phyloP scores from a whole-genome alignment of 2,113 vertebrate species.

The Aphyosemion australe region DNA sequence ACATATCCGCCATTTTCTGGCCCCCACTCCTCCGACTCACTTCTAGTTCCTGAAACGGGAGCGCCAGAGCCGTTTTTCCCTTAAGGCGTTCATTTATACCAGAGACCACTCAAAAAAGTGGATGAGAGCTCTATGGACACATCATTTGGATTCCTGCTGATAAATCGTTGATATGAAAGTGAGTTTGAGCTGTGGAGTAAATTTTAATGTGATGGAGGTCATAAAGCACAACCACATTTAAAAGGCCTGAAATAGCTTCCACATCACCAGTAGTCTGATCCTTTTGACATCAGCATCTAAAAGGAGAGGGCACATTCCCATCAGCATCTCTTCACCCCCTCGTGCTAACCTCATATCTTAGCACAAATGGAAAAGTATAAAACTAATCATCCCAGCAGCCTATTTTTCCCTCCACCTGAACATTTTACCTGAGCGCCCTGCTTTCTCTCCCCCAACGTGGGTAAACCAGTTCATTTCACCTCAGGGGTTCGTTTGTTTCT shows the following conservation, averaged over 20 bases:
- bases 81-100: too few relatives aligned
- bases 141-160: neutral
- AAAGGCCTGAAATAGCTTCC: neutral
- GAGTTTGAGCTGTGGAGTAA: neutral
- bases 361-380: neutral
- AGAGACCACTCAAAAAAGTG: too few relatives aligned
- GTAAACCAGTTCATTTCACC: neutral
- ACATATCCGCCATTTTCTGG: too few relatives aligned
- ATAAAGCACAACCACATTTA: neutral
- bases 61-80: too few relatives aligned
- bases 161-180: neutral
- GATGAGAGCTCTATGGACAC: neutral
- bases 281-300: neutral
- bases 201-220: neutral
- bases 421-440: neutral
- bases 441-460: neutral
- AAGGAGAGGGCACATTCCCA: neutral
- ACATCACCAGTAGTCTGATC: neutral
- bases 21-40: too few relatives aligned
- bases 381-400: constrained; percentile 1
- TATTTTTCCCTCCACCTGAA: neutral
- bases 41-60: too few relatives aligned
- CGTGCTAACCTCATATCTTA: neutral
- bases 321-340: neutral
- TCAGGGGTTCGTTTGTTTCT: neutral